A percentile compares a stretch with the other conserved stretches of the same genome.
Conservation (phyloP, 2,888 invertebrate species). For the Odontothrips loti region DNA sequence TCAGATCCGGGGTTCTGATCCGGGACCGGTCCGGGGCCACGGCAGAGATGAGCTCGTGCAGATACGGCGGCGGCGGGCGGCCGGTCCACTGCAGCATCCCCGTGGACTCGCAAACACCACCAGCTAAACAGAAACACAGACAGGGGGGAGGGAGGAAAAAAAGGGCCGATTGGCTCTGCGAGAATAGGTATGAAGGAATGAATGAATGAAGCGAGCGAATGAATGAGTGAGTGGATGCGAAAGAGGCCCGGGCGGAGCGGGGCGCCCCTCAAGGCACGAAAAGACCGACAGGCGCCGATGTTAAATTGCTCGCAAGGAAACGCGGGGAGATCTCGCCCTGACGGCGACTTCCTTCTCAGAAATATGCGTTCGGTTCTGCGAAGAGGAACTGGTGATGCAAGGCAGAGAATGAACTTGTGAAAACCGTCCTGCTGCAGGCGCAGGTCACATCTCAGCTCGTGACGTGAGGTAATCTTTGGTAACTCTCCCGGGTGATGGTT, state of each 20-base stretch:
- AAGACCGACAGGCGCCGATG: neutral
- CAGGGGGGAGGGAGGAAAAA: neutral
- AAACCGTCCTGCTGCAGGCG: too few relatives aligned
- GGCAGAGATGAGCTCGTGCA: too few relatives aligned
- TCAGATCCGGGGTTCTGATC: too few relatives aligned
- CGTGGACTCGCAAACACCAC: neutral
- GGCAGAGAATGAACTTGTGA: too few relatives aligned
- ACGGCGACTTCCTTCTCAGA: slow-evolving; percentile 9
- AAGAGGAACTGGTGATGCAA: neutral
- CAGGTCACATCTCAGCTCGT: too few relatives aligned
- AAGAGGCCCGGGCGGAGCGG: neutral
- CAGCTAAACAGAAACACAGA: neutral
- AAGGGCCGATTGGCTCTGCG: neutral
- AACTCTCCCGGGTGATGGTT: too few relatives aligned
- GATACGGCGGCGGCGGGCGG: too few relatives aligned
- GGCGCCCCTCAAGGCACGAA: too few relatives aligned
- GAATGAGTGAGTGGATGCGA: neutral
- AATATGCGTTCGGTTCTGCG: neutral
- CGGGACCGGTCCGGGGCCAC: too few relatives aligned
- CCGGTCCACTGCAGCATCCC: too few relatives aligned
- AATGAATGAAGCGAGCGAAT: neutral
- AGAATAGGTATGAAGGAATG: neutral
- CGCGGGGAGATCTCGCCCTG: neutral
- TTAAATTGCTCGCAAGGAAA: slow-evolving; percentile 20
- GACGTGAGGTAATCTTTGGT: too few relatives aligned